phyloP scores from a whole-genome alignment of 2,888 invertebrate species.

The Phytoseiulus persimilis region DNA sequence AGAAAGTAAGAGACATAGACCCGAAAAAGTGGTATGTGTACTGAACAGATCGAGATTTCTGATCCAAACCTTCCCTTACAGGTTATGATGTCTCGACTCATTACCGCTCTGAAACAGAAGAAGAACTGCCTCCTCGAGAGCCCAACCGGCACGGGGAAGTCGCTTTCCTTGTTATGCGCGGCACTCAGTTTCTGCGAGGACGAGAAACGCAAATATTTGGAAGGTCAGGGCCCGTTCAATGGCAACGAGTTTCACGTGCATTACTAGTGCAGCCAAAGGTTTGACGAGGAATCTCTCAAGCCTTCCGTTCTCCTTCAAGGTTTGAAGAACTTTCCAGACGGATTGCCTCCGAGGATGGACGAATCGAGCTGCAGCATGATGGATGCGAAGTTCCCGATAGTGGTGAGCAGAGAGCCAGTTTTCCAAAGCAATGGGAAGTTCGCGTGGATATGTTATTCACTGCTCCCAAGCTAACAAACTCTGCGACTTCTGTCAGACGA shows the following conservation, averaged over 20 bases:
- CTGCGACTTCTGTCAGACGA: neutral
- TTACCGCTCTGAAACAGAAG: slow-evolving; percentile 12
- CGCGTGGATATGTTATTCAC: too few species aligned
- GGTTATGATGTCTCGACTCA: slow-evolving; percentile 30
- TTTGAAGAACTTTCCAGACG: neutral
- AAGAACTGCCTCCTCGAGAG: slow-evolving; percentile 29
- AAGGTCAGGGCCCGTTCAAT: slow-evolving; percentile 46
- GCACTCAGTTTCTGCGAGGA: slow-evolving; percentile 10
- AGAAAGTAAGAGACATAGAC: neutral
- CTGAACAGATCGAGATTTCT: too few species aligned
- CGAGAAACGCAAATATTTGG: neutral
- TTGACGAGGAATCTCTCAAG: too few species aligned
- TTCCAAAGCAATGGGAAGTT: neutral
- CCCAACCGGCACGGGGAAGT: slow-evolving; percentile 12
- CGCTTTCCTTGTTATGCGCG: slow-evolving; percentile 20
- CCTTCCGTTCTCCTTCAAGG: slow-evolving; percentile 33
- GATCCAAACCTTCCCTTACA: neutral
- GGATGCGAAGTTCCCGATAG: neutral
- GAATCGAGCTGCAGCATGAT: neutral
- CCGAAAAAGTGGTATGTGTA: neutral
- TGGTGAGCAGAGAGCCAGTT: neutral
- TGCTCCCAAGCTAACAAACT: too few species aligned
- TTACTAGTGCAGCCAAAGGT: too few species aligned
- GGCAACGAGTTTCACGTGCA: slow-evolving; percentile 49
- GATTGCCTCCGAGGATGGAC: neutral